Base-by-base conservation (phyloP, 2,113 vertebrate genomes). In the Pipra filicauda region DNA sequence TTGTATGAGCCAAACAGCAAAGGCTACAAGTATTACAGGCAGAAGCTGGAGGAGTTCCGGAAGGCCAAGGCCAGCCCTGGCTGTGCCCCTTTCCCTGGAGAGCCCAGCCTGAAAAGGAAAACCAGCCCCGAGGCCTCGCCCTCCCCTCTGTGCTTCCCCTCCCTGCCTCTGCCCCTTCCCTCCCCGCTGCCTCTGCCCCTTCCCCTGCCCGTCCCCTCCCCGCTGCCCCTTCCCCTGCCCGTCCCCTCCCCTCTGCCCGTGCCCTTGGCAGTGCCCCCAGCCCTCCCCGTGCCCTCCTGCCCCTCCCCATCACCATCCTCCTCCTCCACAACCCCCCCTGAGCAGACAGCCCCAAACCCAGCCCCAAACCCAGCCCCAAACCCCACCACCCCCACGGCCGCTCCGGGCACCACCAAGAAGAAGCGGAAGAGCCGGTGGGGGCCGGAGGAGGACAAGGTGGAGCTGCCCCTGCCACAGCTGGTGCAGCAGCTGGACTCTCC, bases 391-490 rank as follows among this genome's bases (percentile, higher is more conserved):
- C 12, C 94, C 13, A 41, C 97, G 13, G 75, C 89, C 1, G 95
- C 80, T 4, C 6, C 77, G 0, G 93, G 91, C 75, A 88, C 88
- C 7, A 39, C 96, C 10, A 99, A 99, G 85, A 98, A 98, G 91
- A 99, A 99, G 95, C 97, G 99, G 84, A 99, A 99, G 98, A 99
- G 99, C 96, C 97, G 99, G 35, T 99, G 99, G 99, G 99, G 99
- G 6, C 98, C 99, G 0, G 99, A 99, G 80, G 99, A 99, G 26
- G 99, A 99, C 64, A 99, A 99, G 93, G 98, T 99, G 27, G 98
- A 99, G 5, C 37, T 99, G 48, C 98, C 98, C 1, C 98, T 99
- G 2, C 91, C 98, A 0, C 95, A 98, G 79, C 92, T 98, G 9
- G 91, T 96, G 5, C 98, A 97, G 26, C 96, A 98, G 2, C 62